Percentiles rank a stretch among this genome's conserved stretches.
Evolutionary conservation across 2,888 invertebrate genomes (phyloP).

Genomic region (Cantharis lateralis): DNA sequence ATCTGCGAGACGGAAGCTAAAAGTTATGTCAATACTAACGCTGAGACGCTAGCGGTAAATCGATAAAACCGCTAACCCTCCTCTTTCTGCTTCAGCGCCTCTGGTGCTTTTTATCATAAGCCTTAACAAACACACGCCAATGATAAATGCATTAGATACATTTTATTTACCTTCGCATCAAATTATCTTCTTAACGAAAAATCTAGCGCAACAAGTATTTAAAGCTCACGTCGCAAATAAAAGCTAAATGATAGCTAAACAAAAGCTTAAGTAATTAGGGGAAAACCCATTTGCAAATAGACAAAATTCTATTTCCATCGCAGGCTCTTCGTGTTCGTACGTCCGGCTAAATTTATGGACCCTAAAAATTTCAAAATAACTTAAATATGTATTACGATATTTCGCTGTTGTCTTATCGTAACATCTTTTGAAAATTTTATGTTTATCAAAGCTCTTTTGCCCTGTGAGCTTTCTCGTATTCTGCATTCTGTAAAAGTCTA

Average conservation of each 20-base stretch:
- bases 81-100: constrained; percentile 29
- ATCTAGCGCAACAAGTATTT: neutral
- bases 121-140: neutral
- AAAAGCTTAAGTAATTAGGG: neutral
- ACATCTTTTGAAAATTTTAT: neutral
- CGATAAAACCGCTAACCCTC: constrained; percentile 25
- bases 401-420: neutral
- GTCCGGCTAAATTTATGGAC: neutral
- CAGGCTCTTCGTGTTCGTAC: neutral
- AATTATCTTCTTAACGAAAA: neutral
- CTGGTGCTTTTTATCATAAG: constrained; percentile 16
- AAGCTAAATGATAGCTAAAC: neutral
- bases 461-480: neutral
- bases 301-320: neutral
- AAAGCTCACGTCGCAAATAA: neutral
- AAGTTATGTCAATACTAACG: constrained; percentile 30
- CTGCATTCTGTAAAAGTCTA: neutral
- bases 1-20: constrained; percentile 21
- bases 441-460: neutral
- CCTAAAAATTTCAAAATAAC: neutral
- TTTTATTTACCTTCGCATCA: neutral
- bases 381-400: neutral
- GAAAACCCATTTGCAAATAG: neutral
- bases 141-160: neutral
- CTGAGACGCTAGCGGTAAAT: constrained; percentile 30